Conservation (phyloP, 2,888 invertebrate species). For the Heliconius ethilla region DNA sequence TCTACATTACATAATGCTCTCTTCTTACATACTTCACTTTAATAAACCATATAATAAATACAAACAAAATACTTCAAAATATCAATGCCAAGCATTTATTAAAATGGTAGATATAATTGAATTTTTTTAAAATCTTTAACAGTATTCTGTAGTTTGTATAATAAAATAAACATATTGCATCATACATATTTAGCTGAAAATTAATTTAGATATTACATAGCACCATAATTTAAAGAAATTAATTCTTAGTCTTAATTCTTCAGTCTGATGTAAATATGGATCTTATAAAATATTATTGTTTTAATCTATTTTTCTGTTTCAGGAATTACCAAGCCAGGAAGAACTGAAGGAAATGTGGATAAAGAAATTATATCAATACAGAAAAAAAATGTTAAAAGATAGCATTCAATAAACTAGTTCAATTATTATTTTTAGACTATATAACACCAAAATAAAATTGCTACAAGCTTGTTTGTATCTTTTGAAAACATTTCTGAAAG, state of each 20-base stretch:
- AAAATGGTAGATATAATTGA: background rate
- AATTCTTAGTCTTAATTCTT: too few species aligned
- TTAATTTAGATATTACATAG: background rate
- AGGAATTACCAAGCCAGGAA: constrained; percentile 87
- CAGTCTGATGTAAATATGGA: too few species aligned
- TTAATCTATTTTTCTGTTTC: constrained; percentile 53
- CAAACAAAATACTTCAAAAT: background rate
- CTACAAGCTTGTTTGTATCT: background rate
- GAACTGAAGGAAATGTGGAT: constrained; percentile 89
- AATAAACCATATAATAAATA: background rate
- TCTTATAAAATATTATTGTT: background rate
- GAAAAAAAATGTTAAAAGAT: constrained; percentile 84
- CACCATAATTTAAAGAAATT: too few species aligned
- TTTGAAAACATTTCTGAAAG: background rate
- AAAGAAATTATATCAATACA: constrained; percentile 84
- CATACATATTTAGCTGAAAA: background rate
- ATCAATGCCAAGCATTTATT: background rate
- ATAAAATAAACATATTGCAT: constrained; percentile 4
- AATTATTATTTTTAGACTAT: background rate
- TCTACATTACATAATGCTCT: too few species aligned
- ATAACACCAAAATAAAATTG: background rate
- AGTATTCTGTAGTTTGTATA: background rate
- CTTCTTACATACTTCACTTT: background rate
- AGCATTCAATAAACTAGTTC: constrained; percentile 57
- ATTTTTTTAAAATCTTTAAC: constrained; percentile 1